A percentile compares a stretch with the other conserved stretches of the same genome.
These are phyloP conservation scores for Orius laevigatus DNA, from an alignment of 1,140 invertebrate species.

Conservation along the genomic window DNA sequence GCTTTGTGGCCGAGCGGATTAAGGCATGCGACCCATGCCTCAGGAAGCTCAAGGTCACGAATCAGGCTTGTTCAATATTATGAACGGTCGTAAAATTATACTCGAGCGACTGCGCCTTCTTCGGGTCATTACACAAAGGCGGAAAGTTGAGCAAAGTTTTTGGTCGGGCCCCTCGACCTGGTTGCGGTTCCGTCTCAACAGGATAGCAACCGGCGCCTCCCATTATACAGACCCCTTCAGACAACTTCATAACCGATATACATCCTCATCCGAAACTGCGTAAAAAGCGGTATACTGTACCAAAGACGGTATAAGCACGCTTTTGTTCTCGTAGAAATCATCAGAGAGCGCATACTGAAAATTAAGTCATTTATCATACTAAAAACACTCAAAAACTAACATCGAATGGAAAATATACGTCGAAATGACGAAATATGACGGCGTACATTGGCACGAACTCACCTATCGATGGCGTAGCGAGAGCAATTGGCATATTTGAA, in stretches of 20 bases:
- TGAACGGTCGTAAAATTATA: too few species aligned
- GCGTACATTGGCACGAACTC: constrained; percentile 49
- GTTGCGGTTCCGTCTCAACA: constrained; percentile 40
- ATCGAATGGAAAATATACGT: constrained; percentile 51
- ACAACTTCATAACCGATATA: constrained; percentile 76
- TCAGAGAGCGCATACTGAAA: constrained; percentile 52
- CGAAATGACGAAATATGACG: constrained; percentile 45
- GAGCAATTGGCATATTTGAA: constrained; percentile 43
- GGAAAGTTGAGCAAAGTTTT: constrained; percentile 9
- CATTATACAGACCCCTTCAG: constrained; percentile 82
- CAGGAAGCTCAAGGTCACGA: too few species aligned
- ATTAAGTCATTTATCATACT: too few species aligned
- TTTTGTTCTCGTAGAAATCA: constrained; percentile 45
- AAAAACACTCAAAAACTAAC: constrained; percentile 31
- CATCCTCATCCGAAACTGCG: constrained; percentile 73
- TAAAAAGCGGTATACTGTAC: constrained; percentile 75
- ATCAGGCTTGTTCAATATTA: too few species aligned
- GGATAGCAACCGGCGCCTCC: constrained; percentile 86
- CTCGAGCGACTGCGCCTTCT: too few species aligned
- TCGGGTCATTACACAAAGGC: not conserved
- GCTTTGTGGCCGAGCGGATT: too few species aligned
- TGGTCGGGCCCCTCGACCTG: constrained; percentile 70
- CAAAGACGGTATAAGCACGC: constrained; percentile 58
- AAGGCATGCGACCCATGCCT: too few species aligned
- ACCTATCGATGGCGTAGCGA: constrained; percentile 41